phyloP scores from a whole-genome alignment of 1,140 invertebrate genomes.

The Calycopis cecrops region DNA sequence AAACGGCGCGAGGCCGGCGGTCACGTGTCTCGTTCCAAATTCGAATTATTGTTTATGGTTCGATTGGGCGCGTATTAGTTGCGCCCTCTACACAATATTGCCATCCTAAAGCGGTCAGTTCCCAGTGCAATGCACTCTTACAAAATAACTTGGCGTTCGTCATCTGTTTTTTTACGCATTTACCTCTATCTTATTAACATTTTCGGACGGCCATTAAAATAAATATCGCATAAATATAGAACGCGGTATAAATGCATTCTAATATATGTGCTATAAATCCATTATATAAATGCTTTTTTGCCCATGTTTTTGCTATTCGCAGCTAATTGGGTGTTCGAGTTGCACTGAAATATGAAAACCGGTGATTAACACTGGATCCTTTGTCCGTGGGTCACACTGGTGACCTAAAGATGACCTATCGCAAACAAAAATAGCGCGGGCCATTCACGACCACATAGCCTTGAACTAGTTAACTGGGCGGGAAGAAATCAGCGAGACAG shows the following conservation, averaged over 20 bases:
- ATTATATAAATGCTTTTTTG: too few relatives aligned
- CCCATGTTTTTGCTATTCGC: too few relatives aligned
- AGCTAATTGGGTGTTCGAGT: background rate
- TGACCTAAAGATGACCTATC: conserved; percentile 64
- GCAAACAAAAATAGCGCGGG: conserved; percentile 50
- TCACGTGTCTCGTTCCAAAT: conserved; percentile 50
- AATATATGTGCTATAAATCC: too few relatives aligned
- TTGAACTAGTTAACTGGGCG: conserved; percentile 69
- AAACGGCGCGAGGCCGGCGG: conserved; percentile 25
- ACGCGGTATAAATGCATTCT: background rate
- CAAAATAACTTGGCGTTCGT: conserved; percentile 59
- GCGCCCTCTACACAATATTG: conserved; percentile 38
- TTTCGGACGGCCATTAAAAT: conserved; percentile 51
- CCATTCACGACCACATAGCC: conserved; percentile 57
- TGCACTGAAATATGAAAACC: conserved; percentile 10
- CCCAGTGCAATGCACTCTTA: conserved; percentile 61
- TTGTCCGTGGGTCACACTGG: conserved; percentile 50
- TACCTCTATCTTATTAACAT: conserved; percentile 56
- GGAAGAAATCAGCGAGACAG: conserved; percentile 52
- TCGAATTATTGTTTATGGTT: conserved; percentile 51
- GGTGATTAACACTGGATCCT: conserved; percentile 33
- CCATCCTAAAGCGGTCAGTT: conserved; percentile 54
- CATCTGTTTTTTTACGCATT: conserved; percentile 51
- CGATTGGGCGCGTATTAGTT: conserved; percentile 41
- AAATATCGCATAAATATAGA: conserved; percentile 53